Percentiles rank a stretch among this genome's conserved stretches.
phyloP scores from a whole-genome alignment of 2,797 vertebrate genomes.

The Paedocypris micromegethes region DNA sequence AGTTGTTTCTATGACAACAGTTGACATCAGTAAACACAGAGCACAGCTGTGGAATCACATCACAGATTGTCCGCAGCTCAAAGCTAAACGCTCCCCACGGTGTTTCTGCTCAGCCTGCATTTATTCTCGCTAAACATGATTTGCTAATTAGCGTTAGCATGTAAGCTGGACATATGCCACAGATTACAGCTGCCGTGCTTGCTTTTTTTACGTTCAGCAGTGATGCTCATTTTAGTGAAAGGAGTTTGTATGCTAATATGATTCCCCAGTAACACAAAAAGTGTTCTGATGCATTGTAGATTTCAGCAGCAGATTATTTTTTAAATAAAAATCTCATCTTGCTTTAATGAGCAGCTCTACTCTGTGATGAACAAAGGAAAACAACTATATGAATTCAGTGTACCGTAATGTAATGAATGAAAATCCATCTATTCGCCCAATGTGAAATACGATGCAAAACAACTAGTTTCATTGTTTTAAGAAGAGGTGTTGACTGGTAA shows the following conservation, averaged over 20 bases:
- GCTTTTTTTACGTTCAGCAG: not conserved
- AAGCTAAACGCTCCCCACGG: not conserved
- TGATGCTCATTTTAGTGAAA: not conserved
- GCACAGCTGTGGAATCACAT: slow-evolving; percentile 11
- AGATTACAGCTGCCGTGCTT: not conserved
- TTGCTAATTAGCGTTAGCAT: too few relatives aligned
- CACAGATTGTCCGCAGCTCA: slow-evolving; percentile 9
- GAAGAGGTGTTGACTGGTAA: too few relatives aligned
- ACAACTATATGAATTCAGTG: too few relatives aligned
- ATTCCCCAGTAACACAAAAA: slow-evolving; percentile 26
- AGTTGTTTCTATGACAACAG: slow-evolving; percentile 26
- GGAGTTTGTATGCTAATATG: slow-evolving; percentile 24
- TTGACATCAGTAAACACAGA: slow-evolving; percentile 15
- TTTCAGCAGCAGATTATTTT: too few relatives aligned
- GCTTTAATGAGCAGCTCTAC: too few relatives aligned
- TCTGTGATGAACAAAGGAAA: too few relatives aligned
- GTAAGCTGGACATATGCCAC: too few relatives aligned
- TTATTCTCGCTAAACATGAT: not conserved
- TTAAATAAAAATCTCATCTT: too few relatives aligned
- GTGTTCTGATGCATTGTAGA: slow-evolving; percentile 17
- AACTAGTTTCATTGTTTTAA: too few relatives aligned
- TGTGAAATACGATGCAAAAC: too few relatives aligned
- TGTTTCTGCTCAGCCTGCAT: slow-evolving; percentile 15
- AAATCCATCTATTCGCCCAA: too few relatives aligned
- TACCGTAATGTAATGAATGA: too few relatives aligned